Conservation (phyloP, 2,113 vertebrate species). For the Phoenicopterus ruber region DNA sequence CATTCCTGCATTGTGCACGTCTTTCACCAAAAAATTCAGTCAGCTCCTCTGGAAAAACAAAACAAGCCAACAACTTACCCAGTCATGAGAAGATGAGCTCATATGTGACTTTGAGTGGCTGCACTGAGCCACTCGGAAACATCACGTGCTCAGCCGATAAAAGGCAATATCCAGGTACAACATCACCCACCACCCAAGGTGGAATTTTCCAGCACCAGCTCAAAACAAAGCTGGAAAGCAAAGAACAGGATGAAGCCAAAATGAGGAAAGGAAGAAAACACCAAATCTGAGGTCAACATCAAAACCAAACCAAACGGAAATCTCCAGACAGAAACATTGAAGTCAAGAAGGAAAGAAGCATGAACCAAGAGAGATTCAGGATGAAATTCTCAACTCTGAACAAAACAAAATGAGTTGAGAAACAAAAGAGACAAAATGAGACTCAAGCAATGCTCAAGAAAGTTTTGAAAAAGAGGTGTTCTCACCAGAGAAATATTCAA, state of each 20-base stretch:
- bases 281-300: background rate
- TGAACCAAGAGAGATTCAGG: background rate
- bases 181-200: background rate
- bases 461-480: background rate
- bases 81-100: background rate
- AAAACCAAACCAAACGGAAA: background rate
- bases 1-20: background rate
- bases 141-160: rapidly evolving
- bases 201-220: background rate
- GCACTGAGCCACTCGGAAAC: background rate
- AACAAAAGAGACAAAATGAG: background rate
- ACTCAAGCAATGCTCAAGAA: background rate
- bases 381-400: background rate
- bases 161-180: background rate
- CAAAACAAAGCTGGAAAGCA: background rate
- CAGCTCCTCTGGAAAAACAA: background rate
- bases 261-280: background rate
- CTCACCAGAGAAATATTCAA: background rate
- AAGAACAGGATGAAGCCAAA: background rate
- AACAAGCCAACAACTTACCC: background rate
- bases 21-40: background rate
- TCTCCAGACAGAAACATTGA: background rate
- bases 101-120: background rate
- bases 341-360: background rate
- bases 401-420: background rate